Percentiles rank a stretch among this genome's conserved stretches.
Conservation (phyloP, 2,113 vertebrate species). For the Diglossa brunneiventris region DNA sequence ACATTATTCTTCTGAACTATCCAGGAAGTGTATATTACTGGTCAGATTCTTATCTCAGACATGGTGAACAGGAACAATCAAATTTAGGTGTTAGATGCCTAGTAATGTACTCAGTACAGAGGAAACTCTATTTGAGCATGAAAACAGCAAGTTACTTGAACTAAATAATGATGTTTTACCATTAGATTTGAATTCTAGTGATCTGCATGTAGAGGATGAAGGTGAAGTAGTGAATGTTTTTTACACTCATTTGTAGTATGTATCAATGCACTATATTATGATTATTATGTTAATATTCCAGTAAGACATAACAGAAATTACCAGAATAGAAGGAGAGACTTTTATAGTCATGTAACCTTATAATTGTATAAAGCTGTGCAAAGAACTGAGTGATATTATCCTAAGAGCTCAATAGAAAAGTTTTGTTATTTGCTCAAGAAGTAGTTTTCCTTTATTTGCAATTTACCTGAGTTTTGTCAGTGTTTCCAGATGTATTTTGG, state of each 20-base stretch:
- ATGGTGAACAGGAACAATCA: neutral
- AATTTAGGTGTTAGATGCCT: neutral
- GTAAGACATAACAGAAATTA: neutral
- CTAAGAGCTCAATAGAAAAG: neutral
- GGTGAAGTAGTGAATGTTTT: neutral
- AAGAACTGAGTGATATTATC: neutral
- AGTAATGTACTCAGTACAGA: neutral
- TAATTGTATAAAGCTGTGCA: neutral
- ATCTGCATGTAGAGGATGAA: neutral
- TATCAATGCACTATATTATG: neutral
- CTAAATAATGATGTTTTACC: neutral
- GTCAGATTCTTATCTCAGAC: too few species aligned
- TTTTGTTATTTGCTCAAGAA: neutral
- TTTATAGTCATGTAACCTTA: neutral
- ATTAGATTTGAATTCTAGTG: neutral
- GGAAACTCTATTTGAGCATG: neutral
- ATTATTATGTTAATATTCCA: neutral
- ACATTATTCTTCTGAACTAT: neutral
- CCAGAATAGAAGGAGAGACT: neutral
- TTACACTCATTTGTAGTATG: neutral
- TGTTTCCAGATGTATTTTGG: neutral
- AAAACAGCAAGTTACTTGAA: neutral
- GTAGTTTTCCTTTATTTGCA: neutral
- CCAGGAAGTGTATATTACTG: too few species aligned
- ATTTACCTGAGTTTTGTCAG: neutral